These are phyloP conservation scores for Campaea margaritaria DNA, from an alignment of 2,888 invertebrate genomes.

Conservation along the genomic window DNA sequence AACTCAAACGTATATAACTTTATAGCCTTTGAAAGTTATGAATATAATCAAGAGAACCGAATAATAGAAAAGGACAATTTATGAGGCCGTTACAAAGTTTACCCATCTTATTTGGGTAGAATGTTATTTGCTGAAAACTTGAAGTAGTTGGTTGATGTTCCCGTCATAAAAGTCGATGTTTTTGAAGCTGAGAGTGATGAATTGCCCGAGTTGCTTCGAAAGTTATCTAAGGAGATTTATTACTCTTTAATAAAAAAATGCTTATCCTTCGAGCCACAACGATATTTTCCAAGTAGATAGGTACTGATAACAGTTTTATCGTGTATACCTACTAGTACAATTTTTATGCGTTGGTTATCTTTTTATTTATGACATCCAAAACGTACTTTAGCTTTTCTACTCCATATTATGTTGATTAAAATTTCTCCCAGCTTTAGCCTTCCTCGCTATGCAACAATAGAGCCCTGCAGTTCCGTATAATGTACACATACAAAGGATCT, in stretches of 20 bases:
- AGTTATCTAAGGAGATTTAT: slow-evolving; percentile 9
- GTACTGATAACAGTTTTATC: too few relatives aligned
- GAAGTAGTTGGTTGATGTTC: slow-evolving; percentile 33
- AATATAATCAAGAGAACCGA: slow-evolving; percentile 28
- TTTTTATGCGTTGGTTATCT: too few relatives aligned
- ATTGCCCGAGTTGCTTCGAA: slow-evolving; percentile 40
- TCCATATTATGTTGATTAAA: slow-evolving; percentile 32
- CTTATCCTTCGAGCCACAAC: background rate
- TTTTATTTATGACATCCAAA: too few relatives aligned
- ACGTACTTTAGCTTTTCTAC: too few relatives aligned
- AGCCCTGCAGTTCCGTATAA: slow-evolving; percentile 19
- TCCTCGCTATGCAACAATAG: slow-evolving; percentile 15
- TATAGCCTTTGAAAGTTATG: slow-evolving; percentile 25
- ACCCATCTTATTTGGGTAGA: slow-evolving; percentile 43
- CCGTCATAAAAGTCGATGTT: slow-evolving; percentile 43
- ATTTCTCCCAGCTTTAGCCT: slow-evolving; percentile 19
- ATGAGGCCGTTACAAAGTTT: slow-evolving; percentile 46
- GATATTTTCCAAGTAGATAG: background rate
- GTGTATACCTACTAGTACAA: too few relatives aligned
- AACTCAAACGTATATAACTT: slow-evolving; percentile 39
- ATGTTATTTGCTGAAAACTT: slow-evolving; percentile 45
- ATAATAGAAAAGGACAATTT: slow-evolving; percentile 44
- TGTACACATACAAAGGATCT: slow-evolving; percentile 53
- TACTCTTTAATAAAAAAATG: background rate
- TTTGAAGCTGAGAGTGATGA: slow-evolving; percentile 49